These are phyloP conservation scores for Sebastes nivosus DNA, from an alignment of 2,797 vertebrate species.

Conservation along the genomic window DNA sequence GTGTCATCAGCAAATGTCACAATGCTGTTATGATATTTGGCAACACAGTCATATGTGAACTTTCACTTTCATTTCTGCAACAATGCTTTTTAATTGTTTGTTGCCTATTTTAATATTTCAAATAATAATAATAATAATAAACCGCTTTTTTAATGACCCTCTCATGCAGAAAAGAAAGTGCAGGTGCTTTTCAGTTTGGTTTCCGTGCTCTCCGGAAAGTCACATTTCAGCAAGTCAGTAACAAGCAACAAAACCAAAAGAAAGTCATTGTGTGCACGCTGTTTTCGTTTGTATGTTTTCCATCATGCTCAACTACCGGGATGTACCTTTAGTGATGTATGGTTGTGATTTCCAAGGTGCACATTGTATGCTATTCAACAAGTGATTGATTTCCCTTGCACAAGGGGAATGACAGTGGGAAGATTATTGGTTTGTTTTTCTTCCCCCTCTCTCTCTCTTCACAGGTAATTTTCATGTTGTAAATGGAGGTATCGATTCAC, in stretches of 20 bases:
- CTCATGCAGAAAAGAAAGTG: neutral
- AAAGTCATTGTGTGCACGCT: neutral
- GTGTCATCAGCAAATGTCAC: no score
- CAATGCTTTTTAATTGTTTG: neutral
- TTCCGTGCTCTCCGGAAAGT: neutral
- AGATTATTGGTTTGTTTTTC: constrained; percentile 67
- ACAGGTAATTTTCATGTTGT: constrained; percentile 76
- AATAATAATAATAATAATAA: no score
- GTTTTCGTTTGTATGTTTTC: constrained; percentile 18
- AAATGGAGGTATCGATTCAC: constrained; percentile 73
- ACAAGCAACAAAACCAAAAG: neutral
- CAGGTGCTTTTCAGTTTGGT: neutral
- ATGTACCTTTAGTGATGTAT: constrained; percentile 42
- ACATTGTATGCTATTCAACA: constrained; percentile 39
- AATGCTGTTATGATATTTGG: no score
- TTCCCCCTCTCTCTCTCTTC: constrained; percentile 23
- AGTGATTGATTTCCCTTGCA: constrained; percentile 60
- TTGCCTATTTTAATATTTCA: neutral
- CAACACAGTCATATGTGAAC: no score
- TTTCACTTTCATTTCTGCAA: neutral
- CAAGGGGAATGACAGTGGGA: constrained; percentile 53
- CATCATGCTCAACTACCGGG: neutral
- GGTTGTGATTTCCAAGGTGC: constrained; percentile 53
- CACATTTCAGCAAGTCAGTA: constrained; percentile 3
- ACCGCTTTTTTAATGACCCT: no score